Conservation (phyloP, 2,797 vertebrate species). For the Xenops minutus region DNA sequence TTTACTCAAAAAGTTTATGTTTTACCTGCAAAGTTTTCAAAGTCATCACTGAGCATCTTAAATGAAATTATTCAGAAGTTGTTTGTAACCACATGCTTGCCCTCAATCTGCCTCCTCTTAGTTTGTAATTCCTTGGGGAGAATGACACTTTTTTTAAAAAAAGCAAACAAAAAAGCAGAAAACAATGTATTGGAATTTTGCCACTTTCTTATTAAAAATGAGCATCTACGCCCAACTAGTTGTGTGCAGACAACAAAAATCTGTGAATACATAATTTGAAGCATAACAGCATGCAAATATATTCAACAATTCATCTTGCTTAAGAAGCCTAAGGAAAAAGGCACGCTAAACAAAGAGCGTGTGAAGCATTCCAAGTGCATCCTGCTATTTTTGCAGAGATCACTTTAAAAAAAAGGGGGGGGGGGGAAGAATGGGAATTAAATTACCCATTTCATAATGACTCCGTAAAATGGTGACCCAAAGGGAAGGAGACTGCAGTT, state of each 20-base stretch:
- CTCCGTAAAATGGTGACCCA: not conserved
- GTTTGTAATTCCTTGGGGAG: slow-evolving; percentile 39
- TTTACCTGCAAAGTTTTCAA: slow-evolving; percentile 58
- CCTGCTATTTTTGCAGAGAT: not conserved
- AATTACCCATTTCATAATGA: slow-evolving; percentile 3
- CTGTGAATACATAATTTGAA: not conserved
- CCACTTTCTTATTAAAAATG: slow-evolving; percentile 48
- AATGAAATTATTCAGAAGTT: slow-evolving; percentile 41
- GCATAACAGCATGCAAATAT: not conserved
- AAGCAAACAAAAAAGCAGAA: not conserved
- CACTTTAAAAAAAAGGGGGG: not conserved
- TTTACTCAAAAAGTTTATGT: slow-evolving; percentile 19
- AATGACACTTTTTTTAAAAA: not conserved
- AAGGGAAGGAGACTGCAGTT: not conserved
- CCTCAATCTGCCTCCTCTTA: slow-evolving; percentile 35
- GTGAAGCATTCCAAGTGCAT: slow-evolving; percentile 5
- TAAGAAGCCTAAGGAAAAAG: slow-evolving; percentile 29
- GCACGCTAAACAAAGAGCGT: not conserved
- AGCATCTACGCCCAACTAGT: not conserved
- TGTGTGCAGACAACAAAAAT: not conserved
- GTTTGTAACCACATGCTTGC: slow-evolving; percentile 23
- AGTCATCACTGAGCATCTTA: slow-evolving; percentile 28
- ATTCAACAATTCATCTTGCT: slow-evolving; percentile 10
- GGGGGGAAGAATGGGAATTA: not conserved
- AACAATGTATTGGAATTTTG: slow-evolving; percentile 31